A percentile compares a stretch with the other conserved stretches of the same genome.
phyloP scores from a whole-genome alignment of 2,113 vertebrate species.

The Terrapene triunguis region DNA sequence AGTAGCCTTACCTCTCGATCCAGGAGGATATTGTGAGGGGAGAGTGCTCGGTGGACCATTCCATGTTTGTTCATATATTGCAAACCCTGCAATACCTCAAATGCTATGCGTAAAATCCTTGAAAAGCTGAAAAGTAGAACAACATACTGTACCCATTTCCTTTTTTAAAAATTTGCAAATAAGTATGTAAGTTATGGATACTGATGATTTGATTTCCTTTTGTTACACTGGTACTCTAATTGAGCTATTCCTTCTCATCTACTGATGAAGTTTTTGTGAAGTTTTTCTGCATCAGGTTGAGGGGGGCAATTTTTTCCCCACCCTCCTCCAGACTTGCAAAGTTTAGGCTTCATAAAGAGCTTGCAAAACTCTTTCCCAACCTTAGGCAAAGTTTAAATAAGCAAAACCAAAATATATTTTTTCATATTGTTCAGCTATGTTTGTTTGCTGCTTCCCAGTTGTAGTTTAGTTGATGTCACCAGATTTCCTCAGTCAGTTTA shows the following conservation, averaged over 20 bases:
- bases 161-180: background rate
- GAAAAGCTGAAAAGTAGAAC: conserved; percentile 80
- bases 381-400: background rate
- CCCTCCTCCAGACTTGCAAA: background rate
- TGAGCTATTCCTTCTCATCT: background rate
- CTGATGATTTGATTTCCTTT: background rate
- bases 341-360: background rate
- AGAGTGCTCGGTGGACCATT: conserved; percentile 95
- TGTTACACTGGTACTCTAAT: background rate
- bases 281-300: background rate
- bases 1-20: conserved; percentile 88
- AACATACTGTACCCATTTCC: background rate
- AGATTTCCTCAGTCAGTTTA: background rate
- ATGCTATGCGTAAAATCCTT: conserved; percentile 89
- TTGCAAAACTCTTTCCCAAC: background rate
- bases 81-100: conserved; percentile 92
- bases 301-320: background rate
- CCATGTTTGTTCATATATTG: conserved; percentile 93
- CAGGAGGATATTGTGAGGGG: conserved; percentile 91
- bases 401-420: background rate
- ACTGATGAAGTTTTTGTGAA: background rate
- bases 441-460: background rate
- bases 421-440: too few species aligned
- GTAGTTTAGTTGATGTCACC: background rate
- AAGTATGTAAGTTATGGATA: background rate